Evolutionary conservation across 2,797 vertebrate species (phyloP).

Genomic region (Crenichthys baileyi): DNA sequence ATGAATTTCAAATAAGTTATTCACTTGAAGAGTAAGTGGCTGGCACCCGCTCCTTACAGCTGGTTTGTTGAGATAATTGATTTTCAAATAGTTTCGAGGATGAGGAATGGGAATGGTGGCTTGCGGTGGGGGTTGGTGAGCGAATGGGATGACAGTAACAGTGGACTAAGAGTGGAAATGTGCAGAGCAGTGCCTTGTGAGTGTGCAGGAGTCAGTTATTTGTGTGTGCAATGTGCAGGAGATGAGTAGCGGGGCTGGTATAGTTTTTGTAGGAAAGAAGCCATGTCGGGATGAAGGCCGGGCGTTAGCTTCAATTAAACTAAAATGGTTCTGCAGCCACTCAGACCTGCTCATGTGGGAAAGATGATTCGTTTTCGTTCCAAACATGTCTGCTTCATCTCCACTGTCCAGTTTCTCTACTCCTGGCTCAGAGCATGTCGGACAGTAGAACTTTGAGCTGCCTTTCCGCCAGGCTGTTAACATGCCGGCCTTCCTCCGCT

Average conservation of each 20-base stretch:
- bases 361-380: conserved; percentile 82
- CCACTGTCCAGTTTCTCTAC: conserved; percentile 53
- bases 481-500: conserved; percentile 82
- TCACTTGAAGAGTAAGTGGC: conserved; percentile 92
- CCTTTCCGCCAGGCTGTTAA: conserved; percentile 83
- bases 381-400: conserved; percentile 56
- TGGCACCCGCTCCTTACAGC: conserved; percentile 89
- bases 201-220: conserved; percentile 53
- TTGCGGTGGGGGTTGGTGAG: conserved; percentile 34
- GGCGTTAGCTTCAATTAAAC: conserved; percentile 70
- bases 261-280: conserved; percentile 85
- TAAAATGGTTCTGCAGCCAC: conserved; percentile 61
- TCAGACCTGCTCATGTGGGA: conserved; percentile 43
- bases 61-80: conserved; percentile 97
- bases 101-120: conserved; percentile 75
- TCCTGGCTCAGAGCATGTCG: conserved; percentile 79
- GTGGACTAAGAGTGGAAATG: conserved; percentile 61
- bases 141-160: conserved; percentile 80
- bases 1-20: conserved; percentile 96
- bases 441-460: conserved; percentile 80
- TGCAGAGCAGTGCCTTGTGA: conserved; percentile 40
- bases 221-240: conserved; percentile 39
- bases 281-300: conserved; percentile 62
- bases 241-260: conserved; percentile 70
- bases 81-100: conserved; percentile 95